A percentile compares a stretch with the other conserved stretches of the same genome.
phyloP scores from a whole-genome alignment of 1,140 invertebrate genomes.

The Riptortus pedestris region DNA sequence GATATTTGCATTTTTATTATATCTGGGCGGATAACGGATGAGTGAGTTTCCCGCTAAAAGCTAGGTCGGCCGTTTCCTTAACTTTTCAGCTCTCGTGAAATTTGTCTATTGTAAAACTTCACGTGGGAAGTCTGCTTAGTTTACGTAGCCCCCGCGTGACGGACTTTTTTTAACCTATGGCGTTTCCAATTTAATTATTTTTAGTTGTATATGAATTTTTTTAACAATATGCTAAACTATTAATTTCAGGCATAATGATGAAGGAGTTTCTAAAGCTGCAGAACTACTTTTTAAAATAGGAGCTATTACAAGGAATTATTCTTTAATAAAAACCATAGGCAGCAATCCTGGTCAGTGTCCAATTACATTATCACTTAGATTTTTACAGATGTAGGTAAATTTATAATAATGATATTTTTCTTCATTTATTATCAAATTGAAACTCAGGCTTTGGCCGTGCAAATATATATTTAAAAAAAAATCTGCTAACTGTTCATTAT shows the following conservation, averaged over 20 bases:
- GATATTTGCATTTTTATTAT: no score
- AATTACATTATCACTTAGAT: background rate
- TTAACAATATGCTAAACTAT: background rate
- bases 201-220: background rate
- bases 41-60: no score
- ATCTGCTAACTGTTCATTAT: no score
- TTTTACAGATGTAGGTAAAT: background rate
- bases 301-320: background rate
- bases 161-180: no score
- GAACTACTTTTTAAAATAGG: constrained; percentile 39
- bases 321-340: background rate
- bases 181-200: background rate
- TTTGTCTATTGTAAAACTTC: no score
- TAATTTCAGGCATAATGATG: constrained; percentile 34
- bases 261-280: constrained; percentile 50
- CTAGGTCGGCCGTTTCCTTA: no score
- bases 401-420: background rate
- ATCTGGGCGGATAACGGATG: no score
- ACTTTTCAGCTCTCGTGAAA: no score
- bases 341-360: background rate
- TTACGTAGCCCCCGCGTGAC: no score
- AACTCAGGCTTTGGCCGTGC: no score
- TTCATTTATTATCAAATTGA: background rate
- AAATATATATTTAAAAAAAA: no score
- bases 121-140: no score